Evolutionary conservation across 2,113 vertebrate species (phyloP), one percentile per base, ranked within the genome.

Genomic region (Lamprotornis superbus): DNA sequence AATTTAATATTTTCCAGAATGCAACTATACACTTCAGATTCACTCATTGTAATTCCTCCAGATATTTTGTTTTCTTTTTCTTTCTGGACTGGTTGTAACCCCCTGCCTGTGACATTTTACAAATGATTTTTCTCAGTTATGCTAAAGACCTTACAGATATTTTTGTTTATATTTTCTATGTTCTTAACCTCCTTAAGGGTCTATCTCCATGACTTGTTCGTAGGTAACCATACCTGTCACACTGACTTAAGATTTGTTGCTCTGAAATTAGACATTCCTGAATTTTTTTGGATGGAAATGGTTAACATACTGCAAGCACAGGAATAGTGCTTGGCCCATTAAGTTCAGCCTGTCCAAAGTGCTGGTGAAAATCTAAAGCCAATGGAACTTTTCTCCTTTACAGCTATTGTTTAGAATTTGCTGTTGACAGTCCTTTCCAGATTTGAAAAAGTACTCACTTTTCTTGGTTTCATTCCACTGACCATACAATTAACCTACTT

Each of bases 401-500:
- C 28, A 83, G 46, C 31, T 74, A 69, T 95, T 95, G 49, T 90
- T 90, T 57, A 86, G 50, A 53, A 61, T 27, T 87, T 80, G 53
- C 50, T 69, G 37, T 53, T 87, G 80, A 83, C 64, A 89, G 50
- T 28, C 64, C 22, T 88, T 83, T 73, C 37, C 68, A 86, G 47
- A 61, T 69, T 89, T 89, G 68, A 44, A 90, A 92, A 80, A 86
- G 68, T 10, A 39, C 15, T 86, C 64, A 56, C 24, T 77, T 83
- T 89, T 87, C 46, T 89, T 80, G 24, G 30, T 71, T 93, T 92
- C 35, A 8, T 94, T 86, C 42, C 35, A 44, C 49, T 69, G 68
- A 86, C 83, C 86, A 37, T 44, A 85, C 76, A 90, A 88, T 92
- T 96, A 95, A 91, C 55, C 68, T 80, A 42, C 71, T 68, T 73